Conservation (phyloP, 1,140 invertebrate genomes). For the Philopotamus ludificatus region DNA sequence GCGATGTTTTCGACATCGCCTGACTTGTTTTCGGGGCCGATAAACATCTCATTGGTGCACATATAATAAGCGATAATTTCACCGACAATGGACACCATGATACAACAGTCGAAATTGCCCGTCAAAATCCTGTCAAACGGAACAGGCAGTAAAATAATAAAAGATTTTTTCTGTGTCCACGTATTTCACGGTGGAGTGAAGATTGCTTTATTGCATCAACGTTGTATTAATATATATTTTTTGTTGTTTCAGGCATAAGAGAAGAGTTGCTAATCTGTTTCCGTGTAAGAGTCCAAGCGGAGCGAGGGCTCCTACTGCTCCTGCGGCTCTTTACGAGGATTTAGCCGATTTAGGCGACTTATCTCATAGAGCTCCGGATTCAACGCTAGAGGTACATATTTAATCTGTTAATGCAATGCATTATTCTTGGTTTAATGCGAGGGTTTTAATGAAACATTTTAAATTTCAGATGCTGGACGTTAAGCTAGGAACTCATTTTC, state of each 20-base stretch:
- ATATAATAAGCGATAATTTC: too few relatives aligned
- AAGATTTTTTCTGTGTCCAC: too few relatives aligned
- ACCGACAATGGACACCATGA: too few relatives aligned
- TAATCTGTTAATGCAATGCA: background rate
- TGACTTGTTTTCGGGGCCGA: too few relatives aligned
- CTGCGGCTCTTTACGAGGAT: conserved; percentile 38
- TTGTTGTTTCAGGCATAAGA: conserved; percentile 37
- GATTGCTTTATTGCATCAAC: too few relatives aligned
- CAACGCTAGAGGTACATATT: conserved; percentile 35
- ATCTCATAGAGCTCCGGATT: conserved; percentile 36
- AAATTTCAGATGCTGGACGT: conserved; percentile 40
- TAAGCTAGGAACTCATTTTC: conserved; percentile 39
- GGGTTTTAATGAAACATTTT: background rate
- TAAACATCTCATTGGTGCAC: too few relatives aligned
- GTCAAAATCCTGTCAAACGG: too few relatives aligned
- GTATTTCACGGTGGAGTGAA: too few relatives aligned
- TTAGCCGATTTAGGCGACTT: conserved; percentile 36
- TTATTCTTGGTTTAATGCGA: too few relatives aligned
- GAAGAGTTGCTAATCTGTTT: conserved; percentile 40
- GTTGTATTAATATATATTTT: conserved; percentile 1
- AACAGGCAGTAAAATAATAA: too few relatives aligned
- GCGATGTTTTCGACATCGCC: too few relatives aligned
- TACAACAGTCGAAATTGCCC: too few relatives aligned
- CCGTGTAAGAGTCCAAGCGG: conserved; percentile 37
- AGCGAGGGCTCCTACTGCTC: conserved; percentile 28